Base-by-base conservation (phyloP, 2,113 vertebrate species). In the Pterocles orientalis region DNA sequence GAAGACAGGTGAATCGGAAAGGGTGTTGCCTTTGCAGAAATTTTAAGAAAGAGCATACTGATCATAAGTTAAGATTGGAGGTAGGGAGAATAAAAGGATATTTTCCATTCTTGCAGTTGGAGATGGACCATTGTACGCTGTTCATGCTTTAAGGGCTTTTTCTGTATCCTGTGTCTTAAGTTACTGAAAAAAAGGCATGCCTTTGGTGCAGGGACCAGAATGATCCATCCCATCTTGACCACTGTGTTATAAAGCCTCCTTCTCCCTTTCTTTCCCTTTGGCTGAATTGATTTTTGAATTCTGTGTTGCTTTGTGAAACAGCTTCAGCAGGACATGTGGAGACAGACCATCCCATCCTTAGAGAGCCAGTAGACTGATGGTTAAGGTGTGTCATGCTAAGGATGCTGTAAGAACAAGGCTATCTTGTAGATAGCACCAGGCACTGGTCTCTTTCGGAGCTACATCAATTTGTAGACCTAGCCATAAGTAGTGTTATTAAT, bases 1-100 rank as follows among this genome's bases (percentile, higher is more conserved):
- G 69, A 84, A 78, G 48, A 71, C 90, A 84, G 81, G 92, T 89
- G 62, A 91, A 92, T 86, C 58, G 43, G 80, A 78, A 81, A 71
- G 13, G 31, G 19, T 62, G 33, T 54, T 89, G 50, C 31, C 33
- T 81, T 82, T 95, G n/a, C 13, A 82, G 62, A 94, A 84, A 28
- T 2, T n/a, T 81, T 57, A 41, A 71, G 57, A 14, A 56, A 28
- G 13, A 13, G 7, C 41, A 4, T 66, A 43, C 43, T 62, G 41
- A 45, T 77, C 1, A 2, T 70, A 66, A 83, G 8, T 81, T 82
- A 62, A 62, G 14, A 23, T 75, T 66, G 12, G 21, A n/a, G 9
- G 12, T 39, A 47, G 34, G 14, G n/a, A 68, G 13, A 77, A 66
- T 8, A 62, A 66, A 78, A 84, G 7, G 6, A 2, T 51, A 14